Evolutionary conservation across 1,140 invertebrate genomes (phyloP).

Genomic region (Zophobas morio): DNA sequence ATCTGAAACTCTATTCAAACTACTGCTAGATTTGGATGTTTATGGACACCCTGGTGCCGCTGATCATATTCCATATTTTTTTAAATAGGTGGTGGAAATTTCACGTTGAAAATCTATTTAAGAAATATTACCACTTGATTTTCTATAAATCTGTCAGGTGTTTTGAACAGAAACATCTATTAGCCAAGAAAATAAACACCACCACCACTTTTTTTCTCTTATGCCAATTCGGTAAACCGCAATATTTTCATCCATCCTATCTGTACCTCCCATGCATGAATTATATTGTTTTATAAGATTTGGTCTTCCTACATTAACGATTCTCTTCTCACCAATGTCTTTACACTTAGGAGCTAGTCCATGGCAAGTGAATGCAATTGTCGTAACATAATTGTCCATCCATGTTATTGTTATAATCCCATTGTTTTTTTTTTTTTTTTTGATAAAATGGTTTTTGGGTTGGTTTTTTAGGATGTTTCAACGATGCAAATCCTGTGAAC

Average conservation of each 20-base stretch:
- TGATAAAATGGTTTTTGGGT: no score
- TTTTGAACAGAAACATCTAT: slow-evolving; percentile 62
- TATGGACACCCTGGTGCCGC: neutral
- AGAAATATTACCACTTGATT: neutral
- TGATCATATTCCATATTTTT: neutral
- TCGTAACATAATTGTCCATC: slow-evolving; percentile 45
- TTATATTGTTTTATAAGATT: slow-evolving; percentile 65
- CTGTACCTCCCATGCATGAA: slow-evolving; percentile 62
- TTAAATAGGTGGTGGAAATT: neutral
- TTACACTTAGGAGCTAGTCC: slow-evolving; percentile 59
- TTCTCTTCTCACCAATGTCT: slow-evolving; percentile 66
- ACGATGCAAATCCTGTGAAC: slow-evolving; percentile 45
- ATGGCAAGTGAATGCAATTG: slow-evolving; percentile 54
- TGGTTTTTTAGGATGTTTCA: slow-evolving; percentile 28
- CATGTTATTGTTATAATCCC: no score
- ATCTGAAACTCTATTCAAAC: neutral
- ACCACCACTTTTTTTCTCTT: slow-evolving; percentile 65
- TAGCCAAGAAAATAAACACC: slow-evolving; percentile 63
- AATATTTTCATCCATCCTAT: slow-evolving; percentile 66
- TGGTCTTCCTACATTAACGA: slow-evolving; percentile 62
- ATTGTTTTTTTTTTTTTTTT: no score
- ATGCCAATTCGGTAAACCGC: slow-evolving; percentile 64
- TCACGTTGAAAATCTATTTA: neutral
- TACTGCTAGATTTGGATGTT: neutral
- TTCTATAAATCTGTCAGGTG: slow-evolving; percentile 60